Evolutionary conservation across 2,797 vertebrate species (phyloP).

Genomic region (Pangasius larnaudii): DNA sequence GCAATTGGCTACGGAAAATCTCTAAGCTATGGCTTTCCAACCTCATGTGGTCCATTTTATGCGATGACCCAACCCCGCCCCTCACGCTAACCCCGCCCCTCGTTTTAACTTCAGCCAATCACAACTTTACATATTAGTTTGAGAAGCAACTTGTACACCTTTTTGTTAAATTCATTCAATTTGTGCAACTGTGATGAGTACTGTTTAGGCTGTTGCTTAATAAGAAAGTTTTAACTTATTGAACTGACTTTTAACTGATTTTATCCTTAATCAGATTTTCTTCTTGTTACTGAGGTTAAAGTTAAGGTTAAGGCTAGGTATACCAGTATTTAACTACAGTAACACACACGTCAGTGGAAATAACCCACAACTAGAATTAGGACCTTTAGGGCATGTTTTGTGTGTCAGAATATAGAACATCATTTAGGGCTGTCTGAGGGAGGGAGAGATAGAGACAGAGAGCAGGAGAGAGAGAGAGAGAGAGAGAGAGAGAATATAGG

Average conservation of each 20-base stretch:
- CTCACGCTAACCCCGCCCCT: neutral
- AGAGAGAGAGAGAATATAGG: constrained; percentile 6
- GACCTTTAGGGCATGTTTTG: constrained; percentile 5
- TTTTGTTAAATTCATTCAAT: neutral
- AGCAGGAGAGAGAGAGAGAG: neutral
- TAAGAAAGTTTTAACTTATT: neutral
- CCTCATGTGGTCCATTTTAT: neutral
- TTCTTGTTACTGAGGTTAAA: neutral
- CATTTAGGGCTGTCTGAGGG: neutral
- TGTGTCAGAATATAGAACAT: constrained; percentile 23
- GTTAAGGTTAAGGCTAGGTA: neutral
- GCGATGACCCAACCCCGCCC: neutral
- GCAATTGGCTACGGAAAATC: neutral
- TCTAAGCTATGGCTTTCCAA: neutral
- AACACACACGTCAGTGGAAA: constrained; percentile 1
- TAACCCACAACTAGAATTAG: neutral
- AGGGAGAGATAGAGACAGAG: neutral
- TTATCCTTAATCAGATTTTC: neutral
- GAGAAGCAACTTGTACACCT: neutral
- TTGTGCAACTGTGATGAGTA: neutral
- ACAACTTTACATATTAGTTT: neutral
- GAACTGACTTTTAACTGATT: neutral
- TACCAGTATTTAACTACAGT: neutral
- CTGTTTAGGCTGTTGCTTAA: neutral
- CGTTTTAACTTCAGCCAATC: neutral